Conservation (phyloP, 2,113 vertebrate genomes). For the Lepisosteus oculatus region DNA sequence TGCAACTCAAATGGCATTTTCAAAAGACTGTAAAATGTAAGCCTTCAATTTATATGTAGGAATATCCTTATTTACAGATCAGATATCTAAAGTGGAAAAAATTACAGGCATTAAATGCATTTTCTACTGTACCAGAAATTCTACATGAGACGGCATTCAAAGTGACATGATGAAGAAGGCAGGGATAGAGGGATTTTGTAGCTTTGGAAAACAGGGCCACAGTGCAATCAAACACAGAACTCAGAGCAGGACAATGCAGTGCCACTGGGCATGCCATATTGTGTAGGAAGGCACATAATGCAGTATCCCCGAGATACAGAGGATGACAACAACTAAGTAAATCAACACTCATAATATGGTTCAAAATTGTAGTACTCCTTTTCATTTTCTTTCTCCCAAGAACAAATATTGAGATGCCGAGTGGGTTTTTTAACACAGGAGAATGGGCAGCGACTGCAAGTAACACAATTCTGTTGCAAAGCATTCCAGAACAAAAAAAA, state of each 20-base stretch:
- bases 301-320: neutral
- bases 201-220: neutral
- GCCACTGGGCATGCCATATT: slow-evolving; percentile 6
- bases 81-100: too few species aligned
- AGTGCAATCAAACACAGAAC: neutral
- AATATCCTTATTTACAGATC: too few species aligned
- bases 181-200: neutral
- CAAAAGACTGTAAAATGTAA: too few species aligned
- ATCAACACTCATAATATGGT: neutral
- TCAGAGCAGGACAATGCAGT: neutral
- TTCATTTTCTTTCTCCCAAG: too few species aligned
- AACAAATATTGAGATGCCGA: neutral
- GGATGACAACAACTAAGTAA: neutral
- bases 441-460: neutral
- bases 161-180: too few species aligned
- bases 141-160: too few species aligned
- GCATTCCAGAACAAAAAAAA: too few species aligned
- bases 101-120: too few species aligned
- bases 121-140: too few species aligned
- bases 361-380: too few species aligned
- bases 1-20: too few species aligned
- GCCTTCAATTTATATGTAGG: too few species aligned
- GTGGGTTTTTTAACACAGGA: neutral
- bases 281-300: slow-evolving; percentile 5
- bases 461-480: neutral